Conservation (phyloP, 2,113 vertebrate species). For the Epinephelus cyanopodus region DNA sequence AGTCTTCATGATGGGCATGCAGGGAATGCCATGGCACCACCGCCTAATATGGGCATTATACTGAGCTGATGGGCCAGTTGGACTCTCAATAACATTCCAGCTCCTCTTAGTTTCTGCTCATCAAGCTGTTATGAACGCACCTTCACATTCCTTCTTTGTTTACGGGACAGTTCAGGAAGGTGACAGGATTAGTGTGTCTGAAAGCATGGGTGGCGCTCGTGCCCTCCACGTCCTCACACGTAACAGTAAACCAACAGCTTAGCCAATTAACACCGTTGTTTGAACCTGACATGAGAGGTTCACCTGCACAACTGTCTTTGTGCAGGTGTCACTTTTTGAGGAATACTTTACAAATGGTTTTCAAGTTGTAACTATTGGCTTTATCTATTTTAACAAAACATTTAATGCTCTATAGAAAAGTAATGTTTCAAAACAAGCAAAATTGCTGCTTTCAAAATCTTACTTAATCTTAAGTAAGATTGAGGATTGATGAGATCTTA, state of each 20-base stretch:
- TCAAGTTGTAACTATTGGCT: not conserved
- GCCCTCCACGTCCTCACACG: slow-evolving; percentile 1
- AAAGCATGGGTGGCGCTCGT: slow-evolving; percentile 30
- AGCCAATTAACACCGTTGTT: not conserved
- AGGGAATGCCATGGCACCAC: not conserved
- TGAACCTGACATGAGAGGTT: not conserved
- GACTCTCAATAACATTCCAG: slow-evolving; percentile 25
- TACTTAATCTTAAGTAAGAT: too few relatives aligned
- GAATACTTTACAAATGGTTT: not conserved
- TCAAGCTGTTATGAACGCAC: slow-evolving; percentile 36
- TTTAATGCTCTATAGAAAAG: not conserved
- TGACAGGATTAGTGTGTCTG: slow-evolving; percentile 55
- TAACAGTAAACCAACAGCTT: slow-evolving; percentile 11
- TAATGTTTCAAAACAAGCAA: not conserved
- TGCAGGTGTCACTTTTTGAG: not conserved
- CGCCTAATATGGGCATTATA: slow-evolving; percentile 44
- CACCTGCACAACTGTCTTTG: not conserved
- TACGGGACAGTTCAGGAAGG: slow-evolving; percentile 10
- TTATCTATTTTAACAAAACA: not conserved
- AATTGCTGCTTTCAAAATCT: not conserved
- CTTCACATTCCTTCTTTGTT: slow-evolving; percentile 54
- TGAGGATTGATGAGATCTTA: too few relatives aligned
- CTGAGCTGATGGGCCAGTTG: slow-evolving; percentile 41
- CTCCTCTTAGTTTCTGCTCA: slow-evolving; percentile 41
- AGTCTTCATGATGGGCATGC: not conserved